These are phyloP conservation scores for Arrhamphus sclerolepis DNA, from an alignment of 2,797 vertebrate genomes.

Conservation along the genomic window DNA sequence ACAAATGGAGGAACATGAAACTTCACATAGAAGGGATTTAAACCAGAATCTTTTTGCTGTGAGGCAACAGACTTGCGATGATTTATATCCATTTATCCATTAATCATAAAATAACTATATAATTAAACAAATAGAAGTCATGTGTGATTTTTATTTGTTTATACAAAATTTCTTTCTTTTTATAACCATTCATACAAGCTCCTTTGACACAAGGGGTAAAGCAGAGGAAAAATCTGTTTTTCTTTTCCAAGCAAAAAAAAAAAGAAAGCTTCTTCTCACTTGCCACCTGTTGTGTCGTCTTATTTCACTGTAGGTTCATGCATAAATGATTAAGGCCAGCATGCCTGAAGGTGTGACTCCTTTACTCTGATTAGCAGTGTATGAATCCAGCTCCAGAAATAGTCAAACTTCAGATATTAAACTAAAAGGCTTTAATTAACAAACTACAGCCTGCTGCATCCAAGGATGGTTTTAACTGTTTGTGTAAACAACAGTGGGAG, in stretches of 20 bases:
- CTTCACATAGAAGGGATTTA: too few species aligned
- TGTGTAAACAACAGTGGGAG: too few species aligned
- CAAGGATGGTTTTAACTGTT: too few species aligned
- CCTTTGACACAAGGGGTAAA: neutral
- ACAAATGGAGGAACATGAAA: too few species aligned
- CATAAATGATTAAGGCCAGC: conserved; percentile 59
- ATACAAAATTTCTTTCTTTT: neutral
- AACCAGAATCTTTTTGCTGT: too few species aligned
- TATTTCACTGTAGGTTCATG: conserved; percentile 56
- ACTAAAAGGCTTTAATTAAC: too few species aligned
- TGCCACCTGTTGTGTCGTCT: conserved; percentile 29
- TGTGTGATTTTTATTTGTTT: neutral
- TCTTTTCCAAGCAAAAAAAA: conserved; percentile 3
- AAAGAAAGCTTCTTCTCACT: conserved; percentile 20
- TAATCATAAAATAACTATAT: too few species aligned
- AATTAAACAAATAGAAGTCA: neutral
- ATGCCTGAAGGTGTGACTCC: conserved; percentile 19
- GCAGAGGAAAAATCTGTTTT: conserved; percentile 36
- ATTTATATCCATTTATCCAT: too few species aligned
- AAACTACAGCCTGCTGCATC: too few species aligned
- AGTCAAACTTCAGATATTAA: too few species aligned
- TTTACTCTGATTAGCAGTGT: conserved; percentile 35
- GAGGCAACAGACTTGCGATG: too few species aligned
- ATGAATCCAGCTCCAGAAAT: conserved; percentile 3
- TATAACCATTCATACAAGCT: neutral